Base-by-base conservation (phyloP, 2,113 vertebrate genomes). In the Pelecanoides urinatrix region DNA sequence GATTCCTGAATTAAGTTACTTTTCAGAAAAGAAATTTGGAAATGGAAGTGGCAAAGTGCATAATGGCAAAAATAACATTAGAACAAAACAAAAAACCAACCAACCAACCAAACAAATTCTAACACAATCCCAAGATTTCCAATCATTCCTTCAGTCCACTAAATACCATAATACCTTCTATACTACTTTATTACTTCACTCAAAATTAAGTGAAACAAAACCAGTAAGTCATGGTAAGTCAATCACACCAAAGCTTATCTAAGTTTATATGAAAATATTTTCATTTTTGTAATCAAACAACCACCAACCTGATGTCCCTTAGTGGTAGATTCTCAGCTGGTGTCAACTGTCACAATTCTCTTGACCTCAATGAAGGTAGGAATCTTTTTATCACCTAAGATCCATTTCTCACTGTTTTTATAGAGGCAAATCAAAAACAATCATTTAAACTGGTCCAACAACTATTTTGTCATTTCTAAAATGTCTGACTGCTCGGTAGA, bases 291-390 rank as follows among this genome's bases (percentile, higher is more conserved):
- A 70, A 83, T 66, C 34, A 50, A 75, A 26, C 19, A 73, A 8
- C 42, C 2, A 52, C 15, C 58, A 65, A 16, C 20, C 15, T 34
- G 18, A 21, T 27, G 12, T 14, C 16, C 26, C 9, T 67, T 10
- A 22, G 29, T 11, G 38, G 32, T 2, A 75, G 52, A 59, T 32
- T 27, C 61, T 59, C 71, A 82, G 11, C 65, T 53, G n/a, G 23
- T 12, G 4, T n/a, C 50, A 56, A 5, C 22, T 36, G 16, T 15
- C 42, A 58, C 27, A 61, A 20, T 27, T 27, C 34, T 21, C 76
- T 36, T 23, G 3, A 34, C 5, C 36, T n/a, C 44, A 44, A 0
- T 2, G 2, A 47, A n/a, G 16, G 29, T 2, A 52, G 12, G 21
- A 76, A 23, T 7, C 52, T 16, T 42, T 65, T 11, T 29, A 65